Evolutionary conservation across 2,888 invertebrate species (phyloP).

Genomic region (Caenorhabditis becei): DNA sequence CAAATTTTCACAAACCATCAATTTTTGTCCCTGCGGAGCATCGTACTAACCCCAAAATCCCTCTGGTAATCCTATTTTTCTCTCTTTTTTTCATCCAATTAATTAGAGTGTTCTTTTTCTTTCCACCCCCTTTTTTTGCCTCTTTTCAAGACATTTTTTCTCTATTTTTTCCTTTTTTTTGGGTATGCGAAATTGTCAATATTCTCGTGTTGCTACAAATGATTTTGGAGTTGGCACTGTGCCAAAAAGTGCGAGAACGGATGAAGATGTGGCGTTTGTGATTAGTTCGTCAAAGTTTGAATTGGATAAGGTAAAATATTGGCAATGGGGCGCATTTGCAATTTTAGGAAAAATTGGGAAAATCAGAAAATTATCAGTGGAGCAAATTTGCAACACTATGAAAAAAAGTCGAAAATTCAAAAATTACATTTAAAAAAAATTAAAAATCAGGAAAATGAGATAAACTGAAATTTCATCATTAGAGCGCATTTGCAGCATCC

Average conservation of each 20-base stretch:
- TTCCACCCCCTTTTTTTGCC: background rate
- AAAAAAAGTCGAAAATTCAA: too few species aligned
- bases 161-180: background rate
- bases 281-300: background rate
- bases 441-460: too few species aligned
- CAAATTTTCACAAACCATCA: too few species aligned
- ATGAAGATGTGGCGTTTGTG: background rate
- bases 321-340: too few species aligned
- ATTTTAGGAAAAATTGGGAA: too few species aligned
- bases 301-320: constrained; percentile 1
- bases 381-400: too few species aligned
- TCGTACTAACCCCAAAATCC: constrained; percentile 1
- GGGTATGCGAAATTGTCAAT: constrained; percentile 43
- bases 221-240: constrained; percentile 8
- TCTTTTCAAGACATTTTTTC: background rate
- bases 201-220: constrained; percentile 50
- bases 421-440: too few species aligned
- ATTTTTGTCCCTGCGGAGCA: too few species aligned
- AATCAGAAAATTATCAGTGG: too few species aligned
- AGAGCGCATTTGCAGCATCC: too few species aligned
- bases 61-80: background rate
- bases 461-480: too few species aligned
- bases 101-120: constrained; percentile 36
- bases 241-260: background rate
- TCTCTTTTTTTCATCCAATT: constrained; percentile 31